These are phyloP conservation scores for Zosterops hypoxanthus DNA, from an alignment of 2,113 vertebrate genomes.

Conservation along the genomic window DNA sequence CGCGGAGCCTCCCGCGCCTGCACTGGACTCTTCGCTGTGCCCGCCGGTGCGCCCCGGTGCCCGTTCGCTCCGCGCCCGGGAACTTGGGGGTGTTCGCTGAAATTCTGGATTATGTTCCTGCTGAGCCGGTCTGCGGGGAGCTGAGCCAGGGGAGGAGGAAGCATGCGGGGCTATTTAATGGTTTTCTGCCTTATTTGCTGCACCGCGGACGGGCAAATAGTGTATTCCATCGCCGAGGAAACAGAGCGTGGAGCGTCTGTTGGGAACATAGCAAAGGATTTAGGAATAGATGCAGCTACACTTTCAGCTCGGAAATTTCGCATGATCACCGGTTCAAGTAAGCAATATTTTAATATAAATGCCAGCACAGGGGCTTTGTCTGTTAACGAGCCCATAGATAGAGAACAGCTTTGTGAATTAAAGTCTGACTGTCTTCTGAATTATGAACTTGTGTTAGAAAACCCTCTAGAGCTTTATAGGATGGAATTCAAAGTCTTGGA, in stretches of 20 bases:
- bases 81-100: neutral
- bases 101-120: conserved; percentile 60
- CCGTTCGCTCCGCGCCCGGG: neutral
- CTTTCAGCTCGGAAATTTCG: conserved; percentile 75
- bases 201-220: conserved; percentile 52
- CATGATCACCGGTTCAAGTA: conserved; percentile 68
- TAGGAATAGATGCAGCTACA: conserved; percentile 66
- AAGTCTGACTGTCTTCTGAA: conserved; percentile 70
- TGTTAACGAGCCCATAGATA: conserved; percentile 73
- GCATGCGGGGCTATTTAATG: conserved; percentile 63
- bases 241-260: conserved; percentile 63
- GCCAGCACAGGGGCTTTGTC: conserved; percentile 70
- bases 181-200: conserved; percentile 68
- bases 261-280: conserved; percentile 72
- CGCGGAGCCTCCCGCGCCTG: neutral
- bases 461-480: conserved; percentile 75
- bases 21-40: neutral
- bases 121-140: conserved; percentile 27
- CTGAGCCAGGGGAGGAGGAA: conserved; percentile 56
- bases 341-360: conserved; percentile 77
- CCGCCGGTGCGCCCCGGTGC: neutral
- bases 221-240: conserved; percentile 75
- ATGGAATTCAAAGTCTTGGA: conserved; percentile 75
- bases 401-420: conserved; percentile 70
- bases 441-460: conserved; percentile 76